phyloP scores from a whole-genome alignment of 2,797 vertebrate species.

The Phataginus tricuspis region DNA sequence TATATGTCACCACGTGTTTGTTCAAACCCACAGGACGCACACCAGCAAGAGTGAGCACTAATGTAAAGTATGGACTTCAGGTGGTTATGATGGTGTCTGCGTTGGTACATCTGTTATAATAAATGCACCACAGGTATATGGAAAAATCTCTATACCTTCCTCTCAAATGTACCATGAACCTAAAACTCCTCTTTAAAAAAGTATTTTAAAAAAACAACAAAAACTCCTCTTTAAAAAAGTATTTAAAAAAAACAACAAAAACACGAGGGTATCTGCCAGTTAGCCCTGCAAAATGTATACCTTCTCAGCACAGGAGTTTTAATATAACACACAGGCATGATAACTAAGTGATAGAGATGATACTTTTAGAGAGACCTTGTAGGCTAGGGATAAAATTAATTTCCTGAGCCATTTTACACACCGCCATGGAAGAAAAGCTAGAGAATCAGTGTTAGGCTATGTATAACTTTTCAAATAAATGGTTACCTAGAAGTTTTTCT shows the following conservation, averaged over 20 bases:
- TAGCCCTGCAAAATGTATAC: not conserved
- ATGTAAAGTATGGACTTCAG: not conserved
- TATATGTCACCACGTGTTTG: fast-evolving
- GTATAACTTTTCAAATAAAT: conserved; percentile 60
- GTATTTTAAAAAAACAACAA: not conserved
- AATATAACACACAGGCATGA: not conserved
- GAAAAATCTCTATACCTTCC: not conserved
- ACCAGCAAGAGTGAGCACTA: not conserved
- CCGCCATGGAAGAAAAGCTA: not conserved
- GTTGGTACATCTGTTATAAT: not conserved
- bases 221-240: not conserved
- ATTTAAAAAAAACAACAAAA: not conserved
- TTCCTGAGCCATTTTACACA: conserved; percentile 65
- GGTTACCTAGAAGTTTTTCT: conserved; percentile 40
- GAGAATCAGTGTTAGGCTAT: conserved; percentile 34
- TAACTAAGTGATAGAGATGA: not conserved
- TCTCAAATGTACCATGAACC: not conserved
- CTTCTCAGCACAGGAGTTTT: not conserved
- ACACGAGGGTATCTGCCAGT: not conserved
- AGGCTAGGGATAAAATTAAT: conserved; percentile 29
- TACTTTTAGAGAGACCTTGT: not conserved
- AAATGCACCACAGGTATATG: fast-evolving
- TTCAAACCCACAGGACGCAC: not conserved
- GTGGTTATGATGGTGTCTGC: not conserved
- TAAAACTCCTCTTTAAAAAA: not conserved